Evolutionary conservation across 2,888 invertebrate species (phyloP), one percentile per base, ranked within the genome.

Genomic region (Tridacna crocea): DNA sequence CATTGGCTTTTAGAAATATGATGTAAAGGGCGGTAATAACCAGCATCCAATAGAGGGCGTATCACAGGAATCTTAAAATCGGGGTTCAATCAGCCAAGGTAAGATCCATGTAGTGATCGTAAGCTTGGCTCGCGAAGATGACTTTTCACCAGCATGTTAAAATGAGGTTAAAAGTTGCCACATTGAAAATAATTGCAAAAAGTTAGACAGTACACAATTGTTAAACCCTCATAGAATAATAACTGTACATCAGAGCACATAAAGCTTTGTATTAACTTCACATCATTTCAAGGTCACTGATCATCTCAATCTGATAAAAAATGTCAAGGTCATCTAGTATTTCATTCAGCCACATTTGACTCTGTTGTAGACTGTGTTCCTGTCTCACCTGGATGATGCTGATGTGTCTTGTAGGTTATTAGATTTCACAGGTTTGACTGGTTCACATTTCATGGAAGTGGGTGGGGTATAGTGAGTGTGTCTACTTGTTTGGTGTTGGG

Each of bases 361-460:
- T 79, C 80, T 74, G 79, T 72, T 75, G 79, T 55, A n/a, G 72
- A 55, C 66, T 19, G 65, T 72, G 73, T 78, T 86, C 87, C 87
- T 83, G 85, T 51, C 70, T 83, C 84, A 84, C 87, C 88, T 80
- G 51, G 80, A 75, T 75, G 80, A 72, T 55, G 80, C 36, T 36
- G 36, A 76, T 22, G 88, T 83, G 58, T 82, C 80, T 17, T 87
- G 85, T 19, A 82, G 82, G 17, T 75, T 80, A 24, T 73, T 72
- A 36, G 82, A 77, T 58, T 83, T 66, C 15, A 85, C 75, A 24
- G 88, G 87, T 70, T 84, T 83, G 61, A 92, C 90, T 58, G 95
- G 95, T 83, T 95, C 95, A 88, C 95, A 95, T 75, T 95, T 95
- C 93, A 95, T 94, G 0, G 95, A 95, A 83, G 95, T 94, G 24